phyloP scores from a whole-genome alignment of 2,888 invertebrate genomes.

The Ecdyonurus torrentis region DNA sequence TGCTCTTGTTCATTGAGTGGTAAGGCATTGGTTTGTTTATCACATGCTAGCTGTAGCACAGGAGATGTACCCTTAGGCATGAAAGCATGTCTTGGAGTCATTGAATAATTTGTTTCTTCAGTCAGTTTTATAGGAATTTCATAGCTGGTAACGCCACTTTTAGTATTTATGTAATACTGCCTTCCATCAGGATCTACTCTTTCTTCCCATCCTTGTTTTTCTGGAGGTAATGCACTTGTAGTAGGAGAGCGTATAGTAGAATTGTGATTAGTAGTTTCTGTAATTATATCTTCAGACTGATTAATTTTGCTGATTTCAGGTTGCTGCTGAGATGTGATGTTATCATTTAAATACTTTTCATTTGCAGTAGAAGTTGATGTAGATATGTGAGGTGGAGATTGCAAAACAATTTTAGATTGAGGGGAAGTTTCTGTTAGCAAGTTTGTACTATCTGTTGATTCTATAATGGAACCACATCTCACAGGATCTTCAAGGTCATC shows the following conservation, averaged over 20 bases:
- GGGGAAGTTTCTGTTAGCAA: not conserved
- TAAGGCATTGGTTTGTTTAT: conserved; percentile 5
- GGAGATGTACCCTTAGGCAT: conserved; percentile 43
- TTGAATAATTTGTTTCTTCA: conserved; percentile 19
- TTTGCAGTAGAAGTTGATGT: no score
- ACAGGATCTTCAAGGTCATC: not conserved
- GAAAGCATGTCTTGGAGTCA: conserved; percentile 31
- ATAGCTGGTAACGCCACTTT: conserved; percentile 21
- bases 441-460: not conserved
- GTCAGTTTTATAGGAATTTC: conserved; percentile 12
- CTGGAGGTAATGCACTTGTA: no score
- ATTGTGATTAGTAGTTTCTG: no score
- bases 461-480: no score
- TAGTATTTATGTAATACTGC: conserved; percentile 19
- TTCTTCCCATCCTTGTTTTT: conserved; percentile 12
- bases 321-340: no score
- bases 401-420: no score
- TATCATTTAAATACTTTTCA: no score
- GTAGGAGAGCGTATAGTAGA: no score
- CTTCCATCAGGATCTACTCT: conserved; percentile 18
- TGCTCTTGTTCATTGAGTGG: conserved; percentile 4
- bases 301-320: no score
- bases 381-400: no score
- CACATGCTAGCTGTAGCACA: conserved; percentile 25
- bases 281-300: no score